Evolutionary conservation across 2,888 invertebrate genomes (phyloP), one percentile per base, ranked within the genome.

Genomic region (Nomada fucata): DNA sequence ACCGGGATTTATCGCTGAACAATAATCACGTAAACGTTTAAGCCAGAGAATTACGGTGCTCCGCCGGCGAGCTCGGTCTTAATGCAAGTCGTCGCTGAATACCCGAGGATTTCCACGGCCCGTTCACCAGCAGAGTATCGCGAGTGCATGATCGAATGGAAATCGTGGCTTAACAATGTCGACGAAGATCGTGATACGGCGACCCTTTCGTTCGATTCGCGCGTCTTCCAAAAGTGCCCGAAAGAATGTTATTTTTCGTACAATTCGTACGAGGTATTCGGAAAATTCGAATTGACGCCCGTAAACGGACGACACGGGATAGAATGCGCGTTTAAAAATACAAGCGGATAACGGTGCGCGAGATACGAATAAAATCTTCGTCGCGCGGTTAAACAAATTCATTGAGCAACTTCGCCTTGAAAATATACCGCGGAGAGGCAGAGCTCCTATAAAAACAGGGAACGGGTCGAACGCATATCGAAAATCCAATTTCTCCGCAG

Each of bases 1-100:
- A 7, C 20, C 18, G 2, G 60, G 61, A 86, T 87, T 86, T 84
- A 84, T 79, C 76, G 69, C 23, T 50, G 74, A 65, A 84, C 74
- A 86, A 84, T 84, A 86, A 84, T 71, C 78, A 61, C 59, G 69
- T 72, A 63, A 86, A 79, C 82, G 84, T 44, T 84, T 86, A 84
- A 86, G 70, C 79, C 74, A n/a, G 70, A 57, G 81, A 86, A 69
- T 86, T 86, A 86, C 72, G 78, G 53, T 18, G 69, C 59, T 60
- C 73, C 53, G 11, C 26, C 61, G 64, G 44, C 61, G 61, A 44
- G 73, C 74, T 11, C 10, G 70, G 70, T 79, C 79, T 76, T 85
- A 86, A 79, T 57, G 71, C 67, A n/a, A 76, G 67, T 74, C 76
- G 68, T 68, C 75, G 83, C n/a, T 64, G 78, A 65, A 79, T 76